Evolutionary conservation across 2,888 invertebrate genomes (phyloP).

Genomic region (Steinernema carpocapsae): DNA sequence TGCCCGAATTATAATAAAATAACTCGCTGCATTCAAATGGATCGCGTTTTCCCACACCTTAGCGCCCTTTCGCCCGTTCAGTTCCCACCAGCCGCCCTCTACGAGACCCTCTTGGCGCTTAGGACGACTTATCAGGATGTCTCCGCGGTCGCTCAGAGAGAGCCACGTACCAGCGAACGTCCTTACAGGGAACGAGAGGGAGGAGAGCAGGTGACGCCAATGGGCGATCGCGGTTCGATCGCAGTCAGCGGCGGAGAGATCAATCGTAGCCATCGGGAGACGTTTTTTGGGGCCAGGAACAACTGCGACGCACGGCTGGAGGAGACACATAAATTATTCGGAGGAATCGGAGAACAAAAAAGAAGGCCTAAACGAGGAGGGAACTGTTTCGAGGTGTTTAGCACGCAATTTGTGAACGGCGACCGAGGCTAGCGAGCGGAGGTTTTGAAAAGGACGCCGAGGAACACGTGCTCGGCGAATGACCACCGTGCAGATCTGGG

Average conservation of each 20-base stretch:
- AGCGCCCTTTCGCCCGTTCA: not conserved
- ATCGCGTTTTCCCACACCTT: slow-evolving; percentile 17
- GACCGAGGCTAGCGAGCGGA: not conserved
- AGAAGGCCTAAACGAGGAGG: not conserved
- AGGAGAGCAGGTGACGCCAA: not conserved
- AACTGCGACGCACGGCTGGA: not conserved
- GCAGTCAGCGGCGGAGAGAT: no score
- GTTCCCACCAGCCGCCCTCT: not conserved
- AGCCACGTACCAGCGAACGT: not conserved
- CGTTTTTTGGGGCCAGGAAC: slow-evolving; percentile 21
- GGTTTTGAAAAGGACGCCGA: not conserved
- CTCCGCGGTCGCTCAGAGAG: no score
- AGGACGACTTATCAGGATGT: not conserved
- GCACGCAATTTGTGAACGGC: not conserved
- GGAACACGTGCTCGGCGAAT: not conserved
- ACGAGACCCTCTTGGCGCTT: not conserved
- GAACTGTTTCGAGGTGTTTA: not conserved
- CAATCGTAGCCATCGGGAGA: no score
- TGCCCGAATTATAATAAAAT: slow-evolving; percentile 16
- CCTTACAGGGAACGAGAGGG: not conserved
- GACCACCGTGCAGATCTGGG: not conserved
- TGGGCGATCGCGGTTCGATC: no score
- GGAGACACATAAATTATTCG: slow-evolving; percentile 22
- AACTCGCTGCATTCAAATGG: not conserved
- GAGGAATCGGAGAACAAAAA: not conserved